These are phyloP conservation scores for Athene noctua DNA, from an alignment of 2,113 vertebrate species.

Conservation along the genomic window DNA sequence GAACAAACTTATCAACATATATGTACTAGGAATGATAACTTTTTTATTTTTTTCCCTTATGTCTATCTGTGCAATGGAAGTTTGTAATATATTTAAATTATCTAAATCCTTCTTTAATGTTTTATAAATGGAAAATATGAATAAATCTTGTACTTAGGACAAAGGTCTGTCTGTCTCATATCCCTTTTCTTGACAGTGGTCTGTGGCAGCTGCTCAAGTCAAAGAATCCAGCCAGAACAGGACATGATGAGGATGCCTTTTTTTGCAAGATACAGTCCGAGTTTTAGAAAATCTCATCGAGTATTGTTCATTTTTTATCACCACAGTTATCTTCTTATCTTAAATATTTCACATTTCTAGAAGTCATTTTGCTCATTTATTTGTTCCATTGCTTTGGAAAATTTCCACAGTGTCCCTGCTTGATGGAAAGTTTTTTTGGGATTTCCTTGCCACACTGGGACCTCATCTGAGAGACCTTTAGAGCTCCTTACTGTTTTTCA, in stretches of 20 bases:
- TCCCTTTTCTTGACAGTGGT: not conserved
- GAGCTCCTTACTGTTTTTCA: not conserved
- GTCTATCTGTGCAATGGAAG: not conserved
- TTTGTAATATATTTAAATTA: not conserved
- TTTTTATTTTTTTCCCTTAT: not conserved
- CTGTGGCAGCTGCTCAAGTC: not conserved
- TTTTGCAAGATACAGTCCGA: rapidly evolving
- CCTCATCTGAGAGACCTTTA: not conserved
- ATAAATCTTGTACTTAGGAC: not conserved
- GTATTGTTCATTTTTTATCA: not conserved
- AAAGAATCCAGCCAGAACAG: not conserved
- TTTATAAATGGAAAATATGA: not conserved
- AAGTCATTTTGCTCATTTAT: not conserved
- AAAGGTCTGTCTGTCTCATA: not conserved
- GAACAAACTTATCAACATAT: not conserved
- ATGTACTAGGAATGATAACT: not conserved
- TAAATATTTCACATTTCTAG: not conserved
- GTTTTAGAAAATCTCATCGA: not conserved
- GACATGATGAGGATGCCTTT: not conserved
- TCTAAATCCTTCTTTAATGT: not conserved
- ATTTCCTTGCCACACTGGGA: not conserved
- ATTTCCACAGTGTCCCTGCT: not conserved
- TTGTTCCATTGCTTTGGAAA: not conserved
- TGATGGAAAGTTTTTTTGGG: not conserved
- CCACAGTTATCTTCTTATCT: not conserved